Evolutionary conservation across 2,888 invertebrate genomes (phyloP).

Genomic region (Xestia c-nigrum): DNA sequence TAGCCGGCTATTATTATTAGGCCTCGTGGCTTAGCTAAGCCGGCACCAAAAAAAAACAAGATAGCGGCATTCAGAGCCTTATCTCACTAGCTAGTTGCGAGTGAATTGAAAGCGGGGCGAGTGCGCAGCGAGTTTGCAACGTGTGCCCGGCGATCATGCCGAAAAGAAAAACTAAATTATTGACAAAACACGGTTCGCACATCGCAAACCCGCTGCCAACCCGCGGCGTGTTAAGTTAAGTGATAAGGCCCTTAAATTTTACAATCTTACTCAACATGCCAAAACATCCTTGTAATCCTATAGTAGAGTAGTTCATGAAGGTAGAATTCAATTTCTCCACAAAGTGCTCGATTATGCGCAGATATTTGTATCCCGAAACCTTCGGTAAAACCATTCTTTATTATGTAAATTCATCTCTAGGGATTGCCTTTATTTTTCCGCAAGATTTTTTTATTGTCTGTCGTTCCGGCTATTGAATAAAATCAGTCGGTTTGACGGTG

Average conservation of each 20-base stretch:
- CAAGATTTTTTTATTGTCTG: conserved; percentile 67
- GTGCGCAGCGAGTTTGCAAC: too few relatives aligned
- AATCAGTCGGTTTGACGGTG: conserved; percentile 45
- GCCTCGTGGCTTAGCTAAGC: too few relatives aligned
- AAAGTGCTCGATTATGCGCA: conserved; percentile 80
- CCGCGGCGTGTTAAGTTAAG: too few relatives aligned
- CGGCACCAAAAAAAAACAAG: neutral
- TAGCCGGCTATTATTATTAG: too few relatives aligned
- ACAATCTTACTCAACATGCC: neutral
- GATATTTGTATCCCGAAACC: conserved; percentile 80
- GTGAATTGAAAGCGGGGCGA: too few relatives aligned
- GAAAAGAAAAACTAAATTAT: too few relatives aligned
- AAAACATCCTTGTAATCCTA: neutral
- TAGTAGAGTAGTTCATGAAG: conserved; percentile 53
- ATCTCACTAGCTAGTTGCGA: too few relatives aligned
- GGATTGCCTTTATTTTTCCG: conserved; percentile 76
- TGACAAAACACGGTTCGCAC: too few relatives aligned
- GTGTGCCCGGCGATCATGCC: too few relatives aligned
- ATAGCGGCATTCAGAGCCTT: neutral
- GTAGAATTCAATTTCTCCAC: conserved; percentile 76
- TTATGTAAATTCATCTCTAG: conserved; percentile 81
- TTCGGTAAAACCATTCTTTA: conserved; percentile 77
- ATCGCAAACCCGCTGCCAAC: too few relatives aligned
- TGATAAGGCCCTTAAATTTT: neutral
- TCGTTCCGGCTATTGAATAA: conserved; percentile 58